These are phyloP conservation scores for Poeciliopsis gracilis DNA, from an alignment of 2,797 vertebrate genomes.

Conservation along the genomic window DNA sequence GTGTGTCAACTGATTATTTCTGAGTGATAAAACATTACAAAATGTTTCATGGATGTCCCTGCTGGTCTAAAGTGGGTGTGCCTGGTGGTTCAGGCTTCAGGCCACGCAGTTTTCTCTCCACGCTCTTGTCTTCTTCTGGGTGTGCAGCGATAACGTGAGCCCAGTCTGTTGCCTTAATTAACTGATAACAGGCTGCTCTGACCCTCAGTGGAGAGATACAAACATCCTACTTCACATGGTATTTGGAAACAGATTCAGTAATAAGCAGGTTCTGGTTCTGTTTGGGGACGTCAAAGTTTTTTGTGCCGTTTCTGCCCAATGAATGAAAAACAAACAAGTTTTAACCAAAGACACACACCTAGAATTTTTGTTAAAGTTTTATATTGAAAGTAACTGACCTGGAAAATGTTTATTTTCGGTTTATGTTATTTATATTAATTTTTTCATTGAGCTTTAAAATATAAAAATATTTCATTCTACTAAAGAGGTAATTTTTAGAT, in stretches of 20 bases:
- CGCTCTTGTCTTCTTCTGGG: conserved; percentile 54
- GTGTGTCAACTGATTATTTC: background rate
- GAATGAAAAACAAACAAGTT: background rate
- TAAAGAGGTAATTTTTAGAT: too few species aligned
- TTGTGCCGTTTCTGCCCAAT: background rate
- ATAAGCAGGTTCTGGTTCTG: conserved; percentile 33
- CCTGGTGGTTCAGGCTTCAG: conserved; percentile 33
- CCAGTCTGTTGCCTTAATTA: conserved; percentile 43
- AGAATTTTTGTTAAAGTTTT: too few species aligned
- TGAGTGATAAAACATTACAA: background rate
- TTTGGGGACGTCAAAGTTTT: conserved; percentile 13
- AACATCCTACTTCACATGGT: conserved; percentile 35
- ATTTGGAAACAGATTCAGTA: conserved; percentile 27
- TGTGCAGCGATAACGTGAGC: conserved; percentile 70
- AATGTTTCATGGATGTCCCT: conserved; percentile 13
- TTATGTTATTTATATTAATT: background rate
- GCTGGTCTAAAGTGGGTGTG: conserved; percentile 67
- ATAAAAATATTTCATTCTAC: too few species aligned
- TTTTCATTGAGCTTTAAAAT: too few species aligned
- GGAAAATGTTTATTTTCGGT: too few species aligned
- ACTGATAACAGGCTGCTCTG: conserved; percentile 69
- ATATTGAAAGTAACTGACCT: too few species aligned
- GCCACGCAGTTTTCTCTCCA: conserved; percentile 37
- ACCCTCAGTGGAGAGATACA: conserved; percentile 35
- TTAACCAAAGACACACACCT: too few species aligned